Evolutionary conservation across 2,888 invertebrate species (phyloP).

Genomic region (Lochmaea crataegi): DNA sequence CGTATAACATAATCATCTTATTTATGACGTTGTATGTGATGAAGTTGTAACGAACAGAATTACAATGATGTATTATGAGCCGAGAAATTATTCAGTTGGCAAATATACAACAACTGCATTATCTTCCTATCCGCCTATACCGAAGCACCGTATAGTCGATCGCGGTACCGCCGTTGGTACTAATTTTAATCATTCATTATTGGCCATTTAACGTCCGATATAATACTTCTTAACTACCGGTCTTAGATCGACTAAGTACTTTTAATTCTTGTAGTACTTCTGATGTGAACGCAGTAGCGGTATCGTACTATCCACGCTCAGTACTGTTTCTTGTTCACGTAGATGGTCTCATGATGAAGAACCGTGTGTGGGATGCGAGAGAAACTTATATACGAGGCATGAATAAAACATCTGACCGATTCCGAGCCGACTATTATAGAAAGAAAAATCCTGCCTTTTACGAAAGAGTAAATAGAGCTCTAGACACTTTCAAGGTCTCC

Average conservation of each 20-base stretch:
- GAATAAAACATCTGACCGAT: too few relatives aligned
- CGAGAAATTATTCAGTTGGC: background rate
- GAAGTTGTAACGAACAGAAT: too few relatives aligned
- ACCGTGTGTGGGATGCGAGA: background rate
- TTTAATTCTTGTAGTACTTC: conserved; percentile 9
- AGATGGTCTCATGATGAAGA: background rate
- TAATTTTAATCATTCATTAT: conserved; percentile 46
- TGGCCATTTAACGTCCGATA: conserved; percentile 32
- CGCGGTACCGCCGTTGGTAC: conserved; percentile 48
- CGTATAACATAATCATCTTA: too few relatives aligned
- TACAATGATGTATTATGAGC: too few relatives aligned
- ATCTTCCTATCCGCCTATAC: conserved; percentile 1
- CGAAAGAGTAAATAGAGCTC: too few relatives aligned
- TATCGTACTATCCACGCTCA: background rate
- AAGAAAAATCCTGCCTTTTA: too few relatives aligned
- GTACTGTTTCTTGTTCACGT: background rate
- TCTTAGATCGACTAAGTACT: conserved; percentile 28
- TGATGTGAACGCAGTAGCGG: conserved; percentile 12
- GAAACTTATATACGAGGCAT: too few relatives aligned
- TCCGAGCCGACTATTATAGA: too few relatives aligned
- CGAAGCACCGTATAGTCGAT: conserved; percentile 42
- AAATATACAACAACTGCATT: background rate
- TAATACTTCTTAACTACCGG: conserved; percentile 31
- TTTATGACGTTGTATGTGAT: too few relatives aligned
- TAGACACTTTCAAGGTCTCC: too few relatives aligned